Evolutionary conservation across 2,797 vertebrate genomes (phyloP), one percentile per base, ranked within the genome.

Genomic region (Helarctos malayanus): DNA sequence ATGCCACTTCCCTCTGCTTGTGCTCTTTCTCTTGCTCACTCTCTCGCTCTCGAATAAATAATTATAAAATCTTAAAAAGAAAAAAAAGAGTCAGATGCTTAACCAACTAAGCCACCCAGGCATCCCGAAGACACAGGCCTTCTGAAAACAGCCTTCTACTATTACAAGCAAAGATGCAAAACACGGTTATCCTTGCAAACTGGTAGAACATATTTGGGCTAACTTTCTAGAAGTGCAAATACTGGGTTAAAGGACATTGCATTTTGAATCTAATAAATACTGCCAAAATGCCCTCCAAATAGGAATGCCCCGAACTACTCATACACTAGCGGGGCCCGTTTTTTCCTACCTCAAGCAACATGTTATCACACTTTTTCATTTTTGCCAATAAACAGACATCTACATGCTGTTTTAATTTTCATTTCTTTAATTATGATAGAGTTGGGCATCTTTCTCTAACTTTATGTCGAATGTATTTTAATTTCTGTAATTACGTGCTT

Each of bases 391-490:
- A 95, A 79, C 1, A 85, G n/a, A 68, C 21, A 82, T 59, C 12
- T 56, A 73, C 80, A 14, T 75, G n/a, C 52, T 92, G 18, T 87
- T 80, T 86, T 89, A 86, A 69, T 85, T 69, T 90, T 59, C 19
- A 75, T 59, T 93, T 92, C 32, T 90, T 75, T 89, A 94, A 91
- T 73, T 94, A 83, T 13, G 52, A 45, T n/a, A 16, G 45, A 85
- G 56, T 18, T 91, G 21, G 57, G 23, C 29, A 54, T 91, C 41
- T 87, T 84, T 79, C 63, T 69, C 57, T 75, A 82, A 63, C 45
- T 89, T 88, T 85, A 78, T 27, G 35, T 69, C 52, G 85, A 32
- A 32, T 92, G 14, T 83, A 75, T 92, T 96, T 97, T 56, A 90
- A 88, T 47, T 96, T 94, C 57, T 90, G 13, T 61, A 80, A 76